Conservation (phyloP, 2,113 vertebrate species). For the Falcunculus frontatus region DNA sequence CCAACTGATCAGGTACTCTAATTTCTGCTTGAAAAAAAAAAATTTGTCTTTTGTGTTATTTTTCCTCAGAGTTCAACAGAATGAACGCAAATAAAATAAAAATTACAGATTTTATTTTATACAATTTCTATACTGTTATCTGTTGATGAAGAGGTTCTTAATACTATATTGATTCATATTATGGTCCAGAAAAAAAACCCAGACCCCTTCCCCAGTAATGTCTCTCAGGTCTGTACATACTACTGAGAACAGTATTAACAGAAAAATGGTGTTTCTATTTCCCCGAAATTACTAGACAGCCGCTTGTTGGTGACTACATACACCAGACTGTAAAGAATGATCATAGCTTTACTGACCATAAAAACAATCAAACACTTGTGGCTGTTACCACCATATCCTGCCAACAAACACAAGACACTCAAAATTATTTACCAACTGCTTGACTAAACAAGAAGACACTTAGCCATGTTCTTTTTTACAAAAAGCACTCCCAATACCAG, state of each 20-base stretch:
- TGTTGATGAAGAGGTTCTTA: slow-evolving; percentile 17
- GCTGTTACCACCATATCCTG: neutral
- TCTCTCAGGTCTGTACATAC: neutral
- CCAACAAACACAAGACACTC: neutral
- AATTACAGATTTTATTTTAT: neutral
- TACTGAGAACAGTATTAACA: neutral
- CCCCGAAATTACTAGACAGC: neutral
- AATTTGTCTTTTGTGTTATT: neutral
- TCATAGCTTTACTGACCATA: neutral
- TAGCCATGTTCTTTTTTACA: neutral
- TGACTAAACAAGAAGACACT: neutral
- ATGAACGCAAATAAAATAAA: neutral
- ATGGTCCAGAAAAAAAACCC: neutral
- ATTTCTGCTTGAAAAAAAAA: slow-evolving; percentile 67
- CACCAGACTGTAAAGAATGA: neutral
- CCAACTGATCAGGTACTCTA: slow-evolving; percentile 66
- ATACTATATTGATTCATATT: neutral
- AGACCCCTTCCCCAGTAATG: neutral
- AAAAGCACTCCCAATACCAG: neutral
- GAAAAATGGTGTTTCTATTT: neutral
- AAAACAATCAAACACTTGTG: neutral
- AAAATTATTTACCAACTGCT: neutral
- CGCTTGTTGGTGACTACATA: neutral
- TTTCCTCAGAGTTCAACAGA: slow-evolving; percentile 8
- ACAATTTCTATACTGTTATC: neutral